Conservation (phyloP, 2,113 vertebrate genomes). For the Hyperopisus bebe region DNA sequence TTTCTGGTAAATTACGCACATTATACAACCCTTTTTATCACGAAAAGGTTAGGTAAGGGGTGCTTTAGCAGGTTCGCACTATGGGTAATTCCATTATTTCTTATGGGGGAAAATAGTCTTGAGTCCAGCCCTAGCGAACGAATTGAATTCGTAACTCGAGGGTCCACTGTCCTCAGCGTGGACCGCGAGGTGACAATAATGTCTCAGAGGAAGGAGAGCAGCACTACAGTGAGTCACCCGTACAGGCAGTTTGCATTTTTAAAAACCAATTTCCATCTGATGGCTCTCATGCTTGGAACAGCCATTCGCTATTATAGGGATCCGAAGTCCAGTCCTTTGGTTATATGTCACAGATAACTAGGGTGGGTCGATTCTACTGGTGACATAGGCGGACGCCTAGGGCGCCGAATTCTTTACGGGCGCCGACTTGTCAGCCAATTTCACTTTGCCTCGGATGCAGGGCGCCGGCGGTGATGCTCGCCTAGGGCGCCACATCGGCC, state of each 20-base stretch:
- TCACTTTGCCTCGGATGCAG: not conserved
- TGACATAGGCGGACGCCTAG: not conserved
- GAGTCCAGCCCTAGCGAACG: no score
- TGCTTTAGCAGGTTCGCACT: no score
- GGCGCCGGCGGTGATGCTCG: not conserved
- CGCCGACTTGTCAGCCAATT: not conserved
- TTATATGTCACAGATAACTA: not conserved
- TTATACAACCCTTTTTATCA: no score
- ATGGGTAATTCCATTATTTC: no score
- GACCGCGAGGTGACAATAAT: not conserved
- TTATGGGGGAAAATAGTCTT: no score
- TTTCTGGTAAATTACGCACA: no score
- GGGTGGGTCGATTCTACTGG: not conserved
- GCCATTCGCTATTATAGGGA: not conserved
- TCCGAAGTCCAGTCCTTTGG: not conserved
- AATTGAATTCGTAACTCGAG: no score
- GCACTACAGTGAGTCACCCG: not conserved
- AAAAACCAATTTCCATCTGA: not conserved
- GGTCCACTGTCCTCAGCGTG: no score
- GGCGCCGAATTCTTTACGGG: no score
- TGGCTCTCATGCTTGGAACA: not conserved
- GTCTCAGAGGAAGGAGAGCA: not conserved
- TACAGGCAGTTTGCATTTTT: not conserved
- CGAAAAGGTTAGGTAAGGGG: no score
- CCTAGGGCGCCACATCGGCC: not conserved